Evolutionary conservation across 2,113 vertebrate species (phyloP).

Genomic region (Phycodurus eques): DNA sequence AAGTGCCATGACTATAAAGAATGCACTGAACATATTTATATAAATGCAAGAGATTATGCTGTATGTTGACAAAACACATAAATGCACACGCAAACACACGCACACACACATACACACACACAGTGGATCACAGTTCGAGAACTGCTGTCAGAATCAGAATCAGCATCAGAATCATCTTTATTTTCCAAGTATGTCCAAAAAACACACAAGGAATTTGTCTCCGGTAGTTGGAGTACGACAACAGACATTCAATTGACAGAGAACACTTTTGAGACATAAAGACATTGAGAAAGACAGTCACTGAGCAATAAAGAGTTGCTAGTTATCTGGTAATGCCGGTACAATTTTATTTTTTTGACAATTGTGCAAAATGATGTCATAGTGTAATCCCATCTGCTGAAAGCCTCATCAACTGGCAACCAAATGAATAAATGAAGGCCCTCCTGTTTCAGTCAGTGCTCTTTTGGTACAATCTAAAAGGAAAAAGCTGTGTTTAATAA

Average conservation of each 20-base stretch:
- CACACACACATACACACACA: not conserved
- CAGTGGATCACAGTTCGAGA: not conserved
- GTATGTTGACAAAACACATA: not conserved
- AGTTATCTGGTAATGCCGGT: too few species aligned
- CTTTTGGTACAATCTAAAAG: not conserved
- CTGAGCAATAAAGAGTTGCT: too few species aligned
- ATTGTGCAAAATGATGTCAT: too few species aligned
- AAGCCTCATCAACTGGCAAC: constrained; percentile 1
- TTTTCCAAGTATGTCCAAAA: too few species aligned
- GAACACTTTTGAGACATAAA: too few species aligned
- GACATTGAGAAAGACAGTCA: too few species aligned
- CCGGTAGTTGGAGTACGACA: too few species aligned
- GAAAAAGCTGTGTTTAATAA: not conserved
- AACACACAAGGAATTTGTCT: too few species aligned
- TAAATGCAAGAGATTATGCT: not conserved
- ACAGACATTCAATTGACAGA: too few species aligned
- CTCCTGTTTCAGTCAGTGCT: not conserved
- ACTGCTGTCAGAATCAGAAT: not conserved
- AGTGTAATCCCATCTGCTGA: constrained; percentile 2
- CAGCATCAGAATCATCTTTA: too few species aligned
- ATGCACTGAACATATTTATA: not conserved
- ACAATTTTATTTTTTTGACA: too few species aligned
- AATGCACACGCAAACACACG: not conserved
- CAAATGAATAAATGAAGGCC: constrained; percentile 2
- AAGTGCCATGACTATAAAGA: not conserved